Conservation (phyloP, 2,113 vertebrate species). For the Tringa solitaria region DNA sequence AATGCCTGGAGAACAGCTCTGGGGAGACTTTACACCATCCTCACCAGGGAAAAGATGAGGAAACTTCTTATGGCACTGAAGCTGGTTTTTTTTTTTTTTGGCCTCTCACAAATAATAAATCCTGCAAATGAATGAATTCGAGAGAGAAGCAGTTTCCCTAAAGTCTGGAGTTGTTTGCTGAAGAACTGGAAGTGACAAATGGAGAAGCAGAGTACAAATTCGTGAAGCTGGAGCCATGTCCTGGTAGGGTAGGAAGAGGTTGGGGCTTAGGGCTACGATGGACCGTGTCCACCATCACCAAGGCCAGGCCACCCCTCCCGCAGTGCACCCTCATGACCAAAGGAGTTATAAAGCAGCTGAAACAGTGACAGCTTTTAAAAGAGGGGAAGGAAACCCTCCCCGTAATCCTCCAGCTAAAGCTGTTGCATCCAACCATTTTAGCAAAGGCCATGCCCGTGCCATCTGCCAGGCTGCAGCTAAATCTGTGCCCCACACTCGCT, state of each 20-base stretch:
- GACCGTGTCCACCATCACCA: neutral
- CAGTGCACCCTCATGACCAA: no score
- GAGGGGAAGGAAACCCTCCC: neutral
- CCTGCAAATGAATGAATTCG: neutral
- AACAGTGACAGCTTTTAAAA: neutral
- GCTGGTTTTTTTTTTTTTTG: neutral
- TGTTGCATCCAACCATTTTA: neutral
- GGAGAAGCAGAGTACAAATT: neutral
- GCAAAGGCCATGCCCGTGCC: neutral
- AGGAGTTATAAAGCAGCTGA: neutral
- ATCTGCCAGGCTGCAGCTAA: neutral
- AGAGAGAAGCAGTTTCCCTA: neutral
- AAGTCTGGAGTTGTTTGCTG: neutral
- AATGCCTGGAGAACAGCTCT: neutral
- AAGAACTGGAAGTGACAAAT: neutral
- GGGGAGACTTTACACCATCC: neutral
- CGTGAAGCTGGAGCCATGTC: neutral
- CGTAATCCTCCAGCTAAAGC: neutral
- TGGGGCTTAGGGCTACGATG: neutral
- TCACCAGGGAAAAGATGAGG: neutral
- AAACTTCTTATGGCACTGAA: neutral
- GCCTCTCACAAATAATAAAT: neutral
- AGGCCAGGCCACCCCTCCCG: neutral
- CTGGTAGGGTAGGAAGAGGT: neutral
- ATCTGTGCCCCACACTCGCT: neutral